Evolutionary conservation across 2,797 vertebrate genomes (phyloP).

Genomic region (Morus bassanus): DNA sequence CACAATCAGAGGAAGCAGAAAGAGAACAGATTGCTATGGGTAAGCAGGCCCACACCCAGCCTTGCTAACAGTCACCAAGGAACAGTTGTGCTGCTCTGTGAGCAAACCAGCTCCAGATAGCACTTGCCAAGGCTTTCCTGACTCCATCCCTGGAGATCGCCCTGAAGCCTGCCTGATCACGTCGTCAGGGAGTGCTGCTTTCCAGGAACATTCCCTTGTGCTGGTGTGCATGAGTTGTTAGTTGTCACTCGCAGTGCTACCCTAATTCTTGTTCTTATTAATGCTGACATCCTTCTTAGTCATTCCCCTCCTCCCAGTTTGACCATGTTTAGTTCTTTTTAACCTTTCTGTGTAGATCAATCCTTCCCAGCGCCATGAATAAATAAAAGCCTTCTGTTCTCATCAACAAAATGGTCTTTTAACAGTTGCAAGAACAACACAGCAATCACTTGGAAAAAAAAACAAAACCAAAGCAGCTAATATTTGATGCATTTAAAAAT

Average conservation of each 20-base stretch:
- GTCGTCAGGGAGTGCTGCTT: neutral
- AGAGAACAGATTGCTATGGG: neutral
- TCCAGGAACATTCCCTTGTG: neutral
- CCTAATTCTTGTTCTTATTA: neutral
- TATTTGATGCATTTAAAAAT: conserved; percentile 26
- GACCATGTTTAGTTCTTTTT: conserved; percentile 23
- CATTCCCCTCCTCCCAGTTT: neutral
- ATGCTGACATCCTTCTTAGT: neutral
- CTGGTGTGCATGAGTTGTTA: neutral
- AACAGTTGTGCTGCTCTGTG: neutral
- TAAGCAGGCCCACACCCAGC: neutral
- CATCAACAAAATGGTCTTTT: conserved; percentile 63
- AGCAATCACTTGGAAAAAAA: neutral
- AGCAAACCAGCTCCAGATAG: neutral
- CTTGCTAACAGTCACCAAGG: neutral
- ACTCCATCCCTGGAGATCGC: neutral
- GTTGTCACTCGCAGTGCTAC: neutral
- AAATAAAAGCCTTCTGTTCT: conserved; percentile 67
- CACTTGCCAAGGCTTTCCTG: neutral
- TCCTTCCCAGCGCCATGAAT: conserved; percentile 37
- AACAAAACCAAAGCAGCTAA: neutral
- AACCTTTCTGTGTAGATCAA: conserved; percentile 26
- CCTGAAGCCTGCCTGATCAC: neutral
- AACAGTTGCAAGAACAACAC: conserved; percentile 56
- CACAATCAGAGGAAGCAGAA: neutral